These are phyloP conservation scores for Orestias chungarensis DNA, from an alignment of 2,797 vertebrate genomes.

Conservation along the genomic window DNA sequence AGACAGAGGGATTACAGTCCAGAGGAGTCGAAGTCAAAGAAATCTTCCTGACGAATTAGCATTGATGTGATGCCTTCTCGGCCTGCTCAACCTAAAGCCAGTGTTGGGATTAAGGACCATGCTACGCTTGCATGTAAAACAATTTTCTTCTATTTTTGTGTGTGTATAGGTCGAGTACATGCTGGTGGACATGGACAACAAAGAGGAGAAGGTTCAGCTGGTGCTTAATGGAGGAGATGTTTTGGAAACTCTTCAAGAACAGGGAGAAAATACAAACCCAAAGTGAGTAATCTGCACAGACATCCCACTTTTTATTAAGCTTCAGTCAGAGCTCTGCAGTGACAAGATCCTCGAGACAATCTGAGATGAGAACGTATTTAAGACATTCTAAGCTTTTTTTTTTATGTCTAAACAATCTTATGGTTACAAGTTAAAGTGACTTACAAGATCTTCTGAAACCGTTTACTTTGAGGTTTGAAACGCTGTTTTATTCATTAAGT, in stretches of 20 bases:
- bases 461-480: background rate
- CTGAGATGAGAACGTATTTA: background rate
- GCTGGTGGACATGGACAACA: conserved; percentile 91
- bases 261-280: conserved; percentile 93
- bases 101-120: background rate
- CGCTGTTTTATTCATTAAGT: background rate
- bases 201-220: conserved; percentile 88
- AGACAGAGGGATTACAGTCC: conserved; percentile 64
- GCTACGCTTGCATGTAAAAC: background rate
- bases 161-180: conserved; percentile 93
- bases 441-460: background rate
- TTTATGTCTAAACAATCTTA: background rate
- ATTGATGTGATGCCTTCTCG: conserved; percentile 55
- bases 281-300: conserved; percentile 84
- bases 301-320: too few species aligned
- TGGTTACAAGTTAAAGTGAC: background rate
- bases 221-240: conserved; percentile 85
- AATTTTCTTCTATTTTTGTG: background rate
- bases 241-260: conserved; percentile 91
- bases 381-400: background rate
- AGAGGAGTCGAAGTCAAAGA: conserved; percentile 69
- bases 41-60: conserved; percentile 70
- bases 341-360: background rate
- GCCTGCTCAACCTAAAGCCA: conserved; percentile 20
- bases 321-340: background rate